phyloP scores from a whole-genome alignment of 2,113 vertebrate genomes.

The Pristiophorus japonicus region DNA sequence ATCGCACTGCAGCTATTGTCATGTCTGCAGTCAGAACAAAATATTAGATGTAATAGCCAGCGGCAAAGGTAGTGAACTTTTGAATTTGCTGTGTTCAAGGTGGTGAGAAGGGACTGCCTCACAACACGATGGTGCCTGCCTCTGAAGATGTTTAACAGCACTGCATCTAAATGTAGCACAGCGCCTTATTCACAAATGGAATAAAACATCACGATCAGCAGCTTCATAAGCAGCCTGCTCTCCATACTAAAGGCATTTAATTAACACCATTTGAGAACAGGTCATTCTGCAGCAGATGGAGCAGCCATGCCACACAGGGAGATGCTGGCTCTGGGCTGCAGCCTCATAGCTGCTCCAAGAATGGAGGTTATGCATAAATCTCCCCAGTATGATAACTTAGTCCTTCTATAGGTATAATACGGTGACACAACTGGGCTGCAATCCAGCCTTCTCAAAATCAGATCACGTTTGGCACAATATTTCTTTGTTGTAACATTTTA shows the following conservation, averaged over 20 bases:
- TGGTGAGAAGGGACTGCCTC: too few species aligned
- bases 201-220: not conserved
- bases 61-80: not conserved
- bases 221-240: not conserved
- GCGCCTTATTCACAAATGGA: not conserved
- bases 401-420: not conserved
- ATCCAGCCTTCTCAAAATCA: not conserved
- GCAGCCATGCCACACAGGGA: not conserved
- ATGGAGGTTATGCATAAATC: not conserved
- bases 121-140: too few species aligned
- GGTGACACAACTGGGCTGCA: not conserved
- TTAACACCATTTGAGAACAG: not conserved
- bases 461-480: not conserved
- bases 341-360: not conserved
- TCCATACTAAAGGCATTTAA: not conserved
- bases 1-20: not conserved
- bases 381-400: not conserved
- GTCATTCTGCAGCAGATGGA: conserved; percentile 7
- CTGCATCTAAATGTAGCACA: not conserved
- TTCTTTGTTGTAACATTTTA: not conserved
- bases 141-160: not conserved
- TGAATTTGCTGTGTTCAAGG: not conserved
- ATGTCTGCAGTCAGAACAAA: not conserved
- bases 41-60: not conserved
- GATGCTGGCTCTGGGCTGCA: not conserved